Base-by-base conservation (phyloP, 2,113 vertebrate genomes). In the Beaufortia kweichowensis region DNA sequence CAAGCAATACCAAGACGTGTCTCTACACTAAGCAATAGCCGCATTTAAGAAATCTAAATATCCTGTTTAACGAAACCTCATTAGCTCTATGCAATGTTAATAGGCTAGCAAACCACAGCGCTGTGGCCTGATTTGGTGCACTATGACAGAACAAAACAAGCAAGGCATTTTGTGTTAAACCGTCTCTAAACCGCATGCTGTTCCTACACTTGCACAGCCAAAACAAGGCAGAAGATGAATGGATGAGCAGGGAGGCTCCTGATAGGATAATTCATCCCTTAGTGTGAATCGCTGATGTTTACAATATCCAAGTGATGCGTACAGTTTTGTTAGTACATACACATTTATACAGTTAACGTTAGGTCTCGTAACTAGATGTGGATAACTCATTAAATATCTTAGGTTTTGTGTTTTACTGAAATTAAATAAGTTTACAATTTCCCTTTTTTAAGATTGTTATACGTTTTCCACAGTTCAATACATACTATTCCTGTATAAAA, bases 111-210 rank as follows among this genome's bases (percentile, higher is more conserved):
- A 81, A 87, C 86, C 89, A 89, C 88, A 89, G 86, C 84, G 85
- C 85, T 84, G 84, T 88, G 91, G 88, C 88, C 89, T 89, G 86
- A 88, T 86, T 88, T 87, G 90, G 90, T 90, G 89, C 89, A 60
- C 60, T 64, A 60, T 28, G 29, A 75, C 46, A 64, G 14, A 56
- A 68, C 21, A 62, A 75, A 75, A 75, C 80, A 70, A 69, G 89
- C 89, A 90, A 88, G 89, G 89, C 88, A 90, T 90, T 89, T 88
- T 90, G 86, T 89, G 86, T 84, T 87, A 83, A 88, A 90, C 82
- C 86, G 83, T 87, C 70, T 65, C 85, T 67, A 84, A 87, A 86
- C 85, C 85, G 85, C 88, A 89, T 82, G 89, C 85, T 84, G 85
- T 81, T 88, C 80, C 85, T 81, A 84, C 79, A 84, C 85, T 80